Base-by-base conservation (phyloP, 2,797 vertebrate genomes). In the Harpia harpyja region DNA sequence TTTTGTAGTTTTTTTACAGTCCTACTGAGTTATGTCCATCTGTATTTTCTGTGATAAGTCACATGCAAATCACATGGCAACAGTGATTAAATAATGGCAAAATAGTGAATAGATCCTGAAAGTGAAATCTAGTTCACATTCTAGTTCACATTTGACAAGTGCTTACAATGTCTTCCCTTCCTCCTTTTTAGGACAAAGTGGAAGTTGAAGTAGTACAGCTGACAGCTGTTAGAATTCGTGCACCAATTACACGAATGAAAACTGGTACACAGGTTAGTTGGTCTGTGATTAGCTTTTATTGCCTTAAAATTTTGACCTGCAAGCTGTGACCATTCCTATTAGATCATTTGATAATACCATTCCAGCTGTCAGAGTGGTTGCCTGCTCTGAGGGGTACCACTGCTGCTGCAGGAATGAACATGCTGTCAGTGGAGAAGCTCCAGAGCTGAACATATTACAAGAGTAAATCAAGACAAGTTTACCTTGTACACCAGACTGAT, bases 161-260 rank as follows among this genome's bases (percentile, higher is more conserved):
- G 35, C 27, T 94, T 57, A 74, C 14, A 41, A 16, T 65, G 22
- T 60, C 14, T 80, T 61, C 54, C 33, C 35, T 81, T 44, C 65
- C 81, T 83, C 33, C 32, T 88, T 56, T 93, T 89, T 75, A 99
- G 99, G 99, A 99, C 96, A 97, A 98, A 78, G 99, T 99, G 68
- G 98, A 99, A 85, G 98, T 99, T 33, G 99, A 99, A 92, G 99
- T 99, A 41, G 98, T 99, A 14, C 98, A 98, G 86, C 98, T 99
- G 89, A 98, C 96, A 53, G 99, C 98, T 3, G 98, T 99, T 92
- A 98, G 99, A 88, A 99, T 99, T 96, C 97, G 97, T 37, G 98
- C 98, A 19, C 99, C 99, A 14, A 98, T 99, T 84, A 99, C 99
- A 10, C 98, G 99, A 68, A 98, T 99, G 98, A 99, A 99, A 97